Percentiles rank a stretch among this genome's conserved stretches.
Evolutionary conservation across 2,888 invertebrate species (phyloP).

Genomic region (Pristionchus exspectatus): DNA sequence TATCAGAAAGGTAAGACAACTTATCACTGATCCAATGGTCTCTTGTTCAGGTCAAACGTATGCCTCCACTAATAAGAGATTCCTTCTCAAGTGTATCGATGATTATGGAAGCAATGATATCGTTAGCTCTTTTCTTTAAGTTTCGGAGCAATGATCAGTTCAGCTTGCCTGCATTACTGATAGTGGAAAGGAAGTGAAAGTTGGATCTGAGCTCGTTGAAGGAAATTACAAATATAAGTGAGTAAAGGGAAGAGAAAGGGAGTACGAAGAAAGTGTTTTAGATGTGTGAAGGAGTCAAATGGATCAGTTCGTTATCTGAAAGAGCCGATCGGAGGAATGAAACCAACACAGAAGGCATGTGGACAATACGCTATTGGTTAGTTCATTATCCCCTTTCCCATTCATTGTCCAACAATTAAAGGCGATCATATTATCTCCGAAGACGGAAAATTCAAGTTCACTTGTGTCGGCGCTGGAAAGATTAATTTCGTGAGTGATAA

Average conservation of each 20-base stretch:
- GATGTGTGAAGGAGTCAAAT: neutral
- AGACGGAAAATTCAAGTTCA: neutral
- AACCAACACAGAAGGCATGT: constrained; percentile 7
- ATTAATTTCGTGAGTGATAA: neutral
- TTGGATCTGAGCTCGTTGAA: neutral
- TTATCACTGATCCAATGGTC: neutral
- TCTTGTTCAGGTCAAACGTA: neutral
- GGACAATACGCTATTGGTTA: constrained; percentile 15
- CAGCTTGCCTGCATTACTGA: constrained; percentile 17
- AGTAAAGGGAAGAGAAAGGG: neutral
- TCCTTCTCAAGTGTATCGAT: constrained; percentile 18
- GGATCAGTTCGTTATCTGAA: neutral
- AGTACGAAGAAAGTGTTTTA: neutral
- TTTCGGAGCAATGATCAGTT: neutral
- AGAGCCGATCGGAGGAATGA: neutral
- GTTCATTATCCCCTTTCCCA: neutral
- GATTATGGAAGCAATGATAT: constrained; percentile 15
- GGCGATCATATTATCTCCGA: neutral
- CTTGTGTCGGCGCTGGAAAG: neutral
- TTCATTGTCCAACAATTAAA: neutral
- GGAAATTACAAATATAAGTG: neutral
- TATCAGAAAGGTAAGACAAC: neutral
- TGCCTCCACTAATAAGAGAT: neutral
- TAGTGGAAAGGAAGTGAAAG: neutral
- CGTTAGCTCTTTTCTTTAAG: neutral